phyloP scores from a whole-genome alignment of 2,888 invertebrate species.

The Scaptomyza caliginosa region DNA sequence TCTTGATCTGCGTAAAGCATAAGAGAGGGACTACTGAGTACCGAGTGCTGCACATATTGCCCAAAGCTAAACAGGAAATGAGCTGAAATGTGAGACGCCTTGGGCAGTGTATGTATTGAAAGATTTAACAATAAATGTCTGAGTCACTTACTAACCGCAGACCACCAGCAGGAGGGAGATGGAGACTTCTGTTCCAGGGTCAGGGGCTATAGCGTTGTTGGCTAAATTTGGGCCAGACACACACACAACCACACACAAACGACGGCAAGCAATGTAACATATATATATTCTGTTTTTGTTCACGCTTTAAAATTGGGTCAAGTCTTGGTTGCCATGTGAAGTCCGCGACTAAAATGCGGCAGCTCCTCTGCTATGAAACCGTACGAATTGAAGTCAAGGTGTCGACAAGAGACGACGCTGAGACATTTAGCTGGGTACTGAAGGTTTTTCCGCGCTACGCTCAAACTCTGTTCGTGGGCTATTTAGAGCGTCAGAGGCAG shows the following conservation, averaged over 20 bases:
- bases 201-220: slow-evolving; percentile 32
- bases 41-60: not conserved
- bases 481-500: slow-evolving; percentile 68
- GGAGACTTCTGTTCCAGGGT: slow-evolving; percentile 38
- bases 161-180: slow-evolving; percentile 19
- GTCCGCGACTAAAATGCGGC: not conserved
- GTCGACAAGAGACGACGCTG: slow-evolving; percentile 19
- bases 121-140: slow-evolving; percentile 16
- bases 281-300: slow-evolving; percentile 27
- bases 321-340: slow-evolving; percentile 45
- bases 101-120: slow-evolving; percentile 16
- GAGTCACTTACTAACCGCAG: slow-evolving; percentile 38
- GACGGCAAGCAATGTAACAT: slow-evolving; percentile 17
- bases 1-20: slow-evolving; percentile 37
- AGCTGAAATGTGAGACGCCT: slow-evolving; percentile 53
- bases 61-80: slow-evolving; percentile 44
- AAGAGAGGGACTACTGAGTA: not conserved
- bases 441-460: slow-evolving; percentile 70
- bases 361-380: slow-evolving; percentile 34
- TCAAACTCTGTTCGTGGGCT: slow-evolving; percentile 50
- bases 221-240: slow-evolving; percentile 39
- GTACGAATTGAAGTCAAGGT: slow-evolving; percentile 74
- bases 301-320: slow-evolving; percentile 64
- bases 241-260: slow-evolving; percentile 2
- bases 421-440: slow-evolving; percentile 27